Conservation (phyloP, 2,888 invertebrate species). For the Tuta absoluta region DNA sequence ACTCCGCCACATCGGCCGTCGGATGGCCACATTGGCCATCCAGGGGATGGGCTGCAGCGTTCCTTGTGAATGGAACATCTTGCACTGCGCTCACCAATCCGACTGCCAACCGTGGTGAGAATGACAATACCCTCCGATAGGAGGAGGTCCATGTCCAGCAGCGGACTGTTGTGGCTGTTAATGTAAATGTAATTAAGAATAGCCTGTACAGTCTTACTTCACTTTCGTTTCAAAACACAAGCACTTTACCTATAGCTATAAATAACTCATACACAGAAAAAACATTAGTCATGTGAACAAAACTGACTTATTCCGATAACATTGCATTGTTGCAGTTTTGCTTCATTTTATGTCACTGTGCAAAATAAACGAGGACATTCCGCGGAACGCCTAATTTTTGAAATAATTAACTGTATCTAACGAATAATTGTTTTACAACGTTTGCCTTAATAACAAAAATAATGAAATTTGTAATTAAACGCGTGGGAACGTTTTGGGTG, state of each 20-base stretch:
- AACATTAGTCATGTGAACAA: conserved; percentile 9
- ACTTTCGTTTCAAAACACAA: conserved; percentile 11
- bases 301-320: conserved; percentile 11
- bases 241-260: background rate
- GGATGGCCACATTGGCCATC: too few species aligned
- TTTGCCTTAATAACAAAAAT: conserved; percentile 8
- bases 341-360: background rate
- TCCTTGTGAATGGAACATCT: too few species aligned
- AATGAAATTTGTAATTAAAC: conserved; percentile 23
- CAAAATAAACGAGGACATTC: background rate
- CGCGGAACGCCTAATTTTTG: background rate
- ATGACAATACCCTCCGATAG: too few species aligned
- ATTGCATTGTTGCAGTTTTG: conserved; percentile 4
- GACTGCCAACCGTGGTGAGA: too few species aligned
- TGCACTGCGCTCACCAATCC: too few species aligned
- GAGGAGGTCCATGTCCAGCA: too few species aligned
- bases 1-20: too few species aligned
- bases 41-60: too few species aligned
- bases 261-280: conserved; percentile 1
- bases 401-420: conserved; percentile 17
- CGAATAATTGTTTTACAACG: conserved; percentile 26
- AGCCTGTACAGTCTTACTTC: background rate
- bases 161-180: too few species aligned
- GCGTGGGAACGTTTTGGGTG: conserved; percentile 28
- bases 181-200: too few species aligned